Conservation (phyloP, 2,797 vertebrate species). For the Poliocrania exsul region DNA sequence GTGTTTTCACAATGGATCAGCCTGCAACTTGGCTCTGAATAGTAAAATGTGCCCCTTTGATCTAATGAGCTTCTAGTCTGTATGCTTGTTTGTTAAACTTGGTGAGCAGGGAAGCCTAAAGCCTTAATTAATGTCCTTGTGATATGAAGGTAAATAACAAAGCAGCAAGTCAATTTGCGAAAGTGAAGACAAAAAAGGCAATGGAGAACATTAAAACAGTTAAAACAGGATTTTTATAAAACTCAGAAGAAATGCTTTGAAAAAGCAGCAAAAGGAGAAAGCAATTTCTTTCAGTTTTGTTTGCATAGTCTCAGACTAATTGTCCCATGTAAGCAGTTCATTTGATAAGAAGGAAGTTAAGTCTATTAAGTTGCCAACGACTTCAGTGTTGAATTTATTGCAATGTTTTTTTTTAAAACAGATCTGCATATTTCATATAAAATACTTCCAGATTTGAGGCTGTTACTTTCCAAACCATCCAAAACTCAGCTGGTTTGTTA, state of each 20-base stretch:
- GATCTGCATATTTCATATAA: background rate
- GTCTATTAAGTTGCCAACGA: background rate
- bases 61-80: background rate
- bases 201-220: background rate
- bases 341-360: background rate
- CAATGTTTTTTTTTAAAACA: conserved; percentile 8
- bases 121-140: conserved; percentile 17
- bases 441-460: background rate
- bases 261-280: background rate
- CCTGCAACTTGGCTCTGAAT: conserved; percentile 13
- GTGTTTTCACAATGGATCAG: background rate
- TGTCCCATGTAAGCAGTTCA: background rate
- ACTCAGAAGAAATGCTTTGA: background rate
- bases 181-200: background rate
- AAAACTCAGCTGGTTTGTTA: background rate
- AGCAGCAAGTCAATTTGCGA: background rate
- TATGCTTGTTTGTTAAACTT: background rate
- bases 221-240: background rate
- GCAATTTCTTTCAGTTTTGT: background rate
- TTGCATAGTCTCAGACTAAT: background rate
- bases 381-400: conserved; percentile 19
- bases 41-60: background rate
- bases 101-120: background rate
- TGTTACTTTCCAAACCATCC: background rate
- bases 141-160: conserved; percentile 34